These are phyloP conservation scores for Tachystola acroxantha DNA, from an alignment of 2,888 invertebrate species.

Conservation along the genomic window DNA sequence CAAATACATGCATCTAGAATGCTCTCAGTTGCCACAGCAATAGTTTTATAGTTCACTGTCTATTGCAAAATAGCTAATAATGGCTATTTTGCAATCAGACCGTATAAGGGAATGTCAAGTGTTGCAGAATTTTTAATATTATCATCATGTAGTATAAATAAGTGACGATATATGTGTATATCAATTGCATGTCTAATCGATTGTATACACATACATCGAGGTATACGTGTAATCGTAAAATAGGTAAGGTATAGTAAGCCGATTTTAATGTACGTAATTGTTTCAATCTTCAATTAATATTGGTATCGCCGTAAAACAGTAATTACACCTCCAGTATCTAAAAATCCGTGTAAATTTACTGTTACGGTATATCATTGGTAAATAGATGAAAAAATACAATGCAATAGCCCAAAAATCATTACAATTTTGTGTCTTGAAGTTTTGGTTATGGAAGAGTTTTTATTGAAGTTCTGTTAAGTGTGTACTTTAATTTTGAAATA, in stretches of 20 bases:
- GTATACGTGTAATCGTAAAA: constrained; percentile 64
- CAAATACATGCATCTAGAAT: constrained; percentile 36
- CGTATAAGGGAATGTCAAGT: constrained; percentile 67
- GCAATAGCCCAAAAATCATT: constrained; percentile 76
- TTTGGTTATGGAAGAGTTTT: constrained; percentile 44
- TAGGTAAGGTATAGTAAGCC: constrained; percentile 75
- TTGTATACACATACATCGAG: constrained; percentile 42
- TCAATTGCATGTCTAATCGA: constrained; percentile 12
- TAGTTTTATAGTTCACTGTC: constrained; percentile 58
- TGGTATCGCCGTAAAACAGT: constrained; percentile 33
- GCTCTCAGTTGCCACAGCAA: constrained; percentile 62
- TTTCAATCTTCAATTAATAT: constrained; percentile 74
- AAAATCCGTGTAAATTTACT: constrained; percentile 18
- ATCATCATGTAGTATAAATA: constrained; percentile 72
- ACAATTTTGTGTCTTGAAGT: constrained; percentile 51
- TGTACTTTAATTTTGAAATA: constrained; percentile 49
- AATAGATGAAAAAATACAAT: constrained; percentile 59
- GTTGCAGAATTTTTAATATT: constrained; percentile 77
- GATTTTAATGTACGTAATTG: constrained; percentile 74
- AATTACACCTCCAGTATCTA: constrained; percentile 16
- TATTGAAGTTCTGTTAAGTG: constrained; percentile 34
- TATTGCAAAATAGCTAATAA: constrained; percentile 33
- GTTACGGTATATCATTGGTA: constrained; percentile 46
- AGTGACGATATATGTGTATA: constrained; percentile 48
- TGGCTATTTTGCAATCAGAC: constrained; percentile 35